Conservation (phyloP, 1,140 invertebrate species). For the Drosophila rufa region DNA sequence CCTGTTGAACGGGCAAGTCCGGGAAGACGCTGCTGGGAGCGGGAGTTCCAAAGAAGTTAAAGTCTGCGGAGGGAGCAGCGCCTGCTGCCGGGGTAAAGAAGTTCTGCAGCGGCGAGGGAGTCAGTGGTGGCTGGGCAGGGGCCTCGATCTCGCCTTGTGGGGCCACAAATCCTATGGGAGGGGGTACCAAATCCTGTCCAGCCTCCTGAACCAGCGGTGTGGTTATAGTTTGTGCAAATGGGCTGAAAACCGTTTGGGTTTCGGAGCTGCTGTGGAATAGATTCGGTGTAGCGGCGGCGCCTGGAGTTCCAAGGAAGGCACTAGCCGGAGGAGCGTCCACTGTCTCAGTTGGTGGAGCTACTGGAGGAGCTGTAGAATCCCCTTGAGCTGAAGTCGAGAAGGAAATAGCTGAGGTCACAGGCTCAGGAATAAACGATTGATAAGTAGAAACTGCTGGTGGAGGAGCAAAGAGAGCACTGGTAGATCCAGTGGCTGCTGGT, state of each 20-base stretch:
- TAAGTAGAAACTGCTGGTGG: background rate
- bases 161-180: constrained; percentile 63
- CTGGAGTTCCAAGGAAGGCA: constrained; percentile 20
- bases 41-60: constrained; percentile 52
- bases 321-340: constrained; percentile 1
- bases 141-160: constrained; percentile 7
- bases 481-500: background rate
- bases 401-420: background rate
- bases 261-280: constrained; percentile 30
- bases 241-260: constrained; percentile 70
- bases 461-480: constrained; percentile 31
- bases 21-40: constrained; percentile 39
- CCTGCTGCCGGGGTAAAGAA: constrained; percentile 53
- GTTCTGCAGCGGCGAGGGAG: constrained; percentile 58
- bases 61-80: constrained; percentile 31
- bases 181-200: constrained; percentile 45
- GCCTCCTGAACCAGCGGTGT: constrained; percentile 46
- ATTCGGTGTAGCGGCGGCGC: constrained; percentile 15
- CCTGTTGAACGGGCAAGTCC: constrained; percentile 38
- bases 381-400: constrained; percentile 8
- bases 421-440: background rate
- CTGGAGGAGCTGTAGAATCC: constrained; percentile 6
- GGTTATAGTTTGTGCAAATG: constrained; percentile 60
- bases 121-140: constrained; percentile 21
- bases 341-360: constrained; percentile 3